Evolutionary conservation across 2,888 invertebrate species (phyloP).

Genomic region (Uloborus plumipes): DNA sequence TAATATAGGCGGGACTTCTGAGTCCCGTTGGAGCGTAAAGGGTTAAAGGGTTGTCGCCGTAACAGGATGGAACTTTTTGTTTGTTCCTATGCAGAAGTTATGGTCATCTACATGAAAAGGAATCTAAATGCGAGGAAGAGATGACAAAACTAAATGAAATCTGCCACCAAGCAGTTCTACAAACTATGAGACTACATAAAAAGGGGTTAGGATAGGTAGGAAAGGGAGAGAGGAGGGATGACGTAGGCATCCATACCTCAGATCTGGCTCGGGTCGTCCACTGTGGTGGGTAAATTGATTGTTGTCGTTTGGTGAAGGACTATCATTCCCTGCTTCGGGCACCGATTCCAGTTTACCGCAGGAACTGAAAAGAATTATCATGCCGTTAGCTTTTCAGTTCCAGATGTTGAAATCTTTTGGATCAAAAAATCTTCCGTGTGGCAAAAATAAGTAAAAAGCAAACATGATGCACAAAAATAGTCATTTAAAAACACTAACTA

Average conservation of each 20-base stretch:
- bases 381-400: slow-evolving; percentile 50
- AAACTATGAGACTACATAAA: slow-evolving; percentile 45
- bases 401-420: neutral
- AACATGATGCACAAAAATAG: slow-evolving; percentile 11
- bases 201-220: slow-evolving; percentile 5
- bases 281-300: slow-evolving; percentile 40
- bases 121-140: no score
- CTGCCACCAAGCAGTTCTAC: slow-evolving; percentile 24
- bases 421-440: neutral
- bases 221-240: slow-evolving; percentile 39
- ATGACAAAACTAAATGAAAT: no score
- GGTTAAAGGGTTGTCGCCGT: no score
- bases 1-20: no score
- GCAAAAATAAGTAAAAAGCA: neutral
- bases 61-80: no score
- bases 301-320: slow-evolving; percentile 32
- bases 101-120: no score
- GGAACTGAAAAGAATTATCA: slow-evolving; percentile 62
- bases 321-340: slow-evolving; percentile 37
- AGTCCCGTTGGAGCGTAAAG: no score
- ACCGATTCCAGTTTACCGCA: slow-evolving; percentile 43
- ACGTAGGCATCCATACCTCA: slow-evolving; percentile 59
- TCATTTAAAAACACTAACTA: neutral
- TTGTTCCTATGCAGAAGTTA: no score
- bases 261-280: slow-evolving; percentile 50